A percentile compares a stretch with the other conserved stretches of the same genome.
These are phyloP conservation scores for Misgurnus mizolepis DNA, from an alignment of 2,113 vertebrate genomes.

Conservation along the genomic window DNA sequence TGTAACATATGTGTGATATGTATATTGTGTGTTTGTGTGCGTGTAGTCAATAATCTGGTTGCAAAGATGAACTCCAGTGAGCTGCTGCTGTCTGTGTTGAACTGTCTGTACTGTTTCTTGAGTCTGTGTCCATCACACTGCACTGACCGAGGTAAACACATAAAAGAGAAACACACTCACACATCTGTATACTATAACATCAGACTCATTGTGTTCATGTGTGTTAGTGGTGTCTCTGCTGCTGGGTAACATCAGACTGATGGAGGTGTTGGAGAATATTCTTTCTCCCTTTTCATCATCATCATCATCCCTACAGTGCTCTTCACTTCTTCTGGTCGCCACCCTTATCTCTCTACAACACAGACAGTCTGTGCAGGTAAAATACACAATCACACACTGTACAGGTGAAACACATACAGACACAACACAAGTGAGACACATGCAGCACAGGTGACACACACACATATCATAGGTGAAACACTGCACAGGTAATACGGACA, in stretches of 20 bases:
- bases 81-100: constrained; percentile 85
- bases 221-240: constrained; percentile 81
- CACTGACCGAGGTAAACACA: constrained; percentile 82
- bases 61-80: constrained; percentile 77
- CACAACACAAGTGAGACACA: constrained; percentile 1
- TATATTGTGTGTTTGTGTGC: constrained; percentile 39
- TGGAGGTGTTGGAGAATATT: constrained; percentile 84
- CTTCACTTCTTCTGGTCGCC: constrained; percentile 82
- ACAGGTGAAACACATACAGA: constrained; percentile 5
- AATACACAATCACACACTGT: constrained; percentile 38
- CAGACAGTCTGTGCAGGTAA: constrained; percentile 81
- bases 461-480: too few relatives aligned
- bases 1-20: neutral
- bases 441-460: neutral
- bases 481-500: too few relatives aligned
- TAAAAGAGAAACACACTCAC: constrained; percentile 31
- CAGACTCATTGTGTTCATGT: constrained; percentile 38
- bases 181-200: neutral
- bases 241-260: constrained; percentile 82
- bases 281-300: constrained; percentile 66
- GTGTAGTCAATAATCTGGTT: constrained; percentile 85
- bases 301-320: constrained; percentile 74
- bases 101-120: constrained; percentile 88
- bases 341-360: constrained; percentile 82
- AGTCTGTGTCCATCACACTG: constrained; percentile 77